A percentile compares a stretch with the other conserved stretches of the same genome.
These are phyloP conservation scores for Macropodus opercularis DNA, from an alignment of 2,797 vertebrate genomes.

Conservation along the genomic window DNA sequence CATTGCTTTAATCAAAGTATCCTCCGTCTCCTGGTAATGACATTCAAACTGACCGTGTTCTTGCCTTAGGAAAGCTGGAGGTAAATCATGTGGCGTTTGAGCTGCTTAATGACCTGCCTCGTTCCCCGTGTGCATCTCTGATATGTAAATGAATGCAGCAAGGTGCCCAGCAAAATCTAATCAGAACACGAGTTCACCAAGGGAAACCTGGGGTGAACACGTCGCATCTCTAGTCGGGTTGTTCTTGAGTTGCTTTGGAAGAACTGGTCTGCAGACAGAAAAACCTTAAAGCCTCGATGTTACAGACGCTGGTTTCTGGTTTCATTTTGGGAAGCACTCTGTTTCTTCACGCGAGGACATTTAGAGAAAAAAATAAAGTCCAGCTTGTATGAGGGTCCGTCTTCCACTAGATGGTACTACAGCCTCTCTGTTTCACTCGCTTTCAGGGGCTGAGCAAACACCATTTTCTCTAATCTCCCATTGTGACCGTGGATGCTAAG, in stretches of 20 bases:
- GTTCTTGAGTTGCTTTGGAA: slow-evolving; percentile 1
- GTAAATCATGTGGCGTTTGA: slow-evolving; percentile 45
- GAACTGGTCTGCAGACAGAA: no score
- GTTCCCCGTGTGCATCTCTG: slow-evolving; percentile 17
- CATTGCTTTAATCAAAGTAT: slow-evolving; percentile 54
- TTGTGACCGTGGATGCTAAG: neutral
- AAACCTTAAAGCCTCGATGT: no score
- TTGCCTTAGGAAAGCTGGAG: slow-evolving; percentile 31
- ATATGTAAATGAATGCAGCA: slow-evolving; percentile 58
- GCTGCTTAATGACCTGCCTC: slow-evolving; percentile 48
- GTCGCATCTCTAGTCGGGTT: no score
- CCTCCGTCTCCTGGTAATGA: slow-evolving; percentile 44
- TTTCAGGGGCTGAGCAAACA: neutral
- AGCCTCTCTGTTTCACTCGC: slow-evolving; percentile 48
- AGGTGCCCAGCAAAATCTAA: slow-evolving; percentile 57
- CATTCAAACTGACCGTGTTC: slow-evolving; percentile 43
- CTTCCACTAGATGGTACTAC: slow-evolving; percentile 72
- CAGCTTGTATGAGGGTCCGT: slow-evolving; percentile 5
- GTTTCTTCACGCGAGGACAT: neutral
- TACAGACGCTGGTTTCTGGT: no score
- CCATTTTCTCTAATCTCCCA: neutral
- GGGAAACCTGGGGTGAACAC: slow-evolving; percentile 34
- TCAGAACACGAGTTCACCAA: slow-evolving; percentile 45
- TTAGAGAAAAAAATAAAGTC: neutral
- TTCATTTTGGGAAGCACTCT: neutral